phyloP scores from a whole-genome alignment of 2,113 vertebrate genomes.

The Scolopax mira region DNA sequence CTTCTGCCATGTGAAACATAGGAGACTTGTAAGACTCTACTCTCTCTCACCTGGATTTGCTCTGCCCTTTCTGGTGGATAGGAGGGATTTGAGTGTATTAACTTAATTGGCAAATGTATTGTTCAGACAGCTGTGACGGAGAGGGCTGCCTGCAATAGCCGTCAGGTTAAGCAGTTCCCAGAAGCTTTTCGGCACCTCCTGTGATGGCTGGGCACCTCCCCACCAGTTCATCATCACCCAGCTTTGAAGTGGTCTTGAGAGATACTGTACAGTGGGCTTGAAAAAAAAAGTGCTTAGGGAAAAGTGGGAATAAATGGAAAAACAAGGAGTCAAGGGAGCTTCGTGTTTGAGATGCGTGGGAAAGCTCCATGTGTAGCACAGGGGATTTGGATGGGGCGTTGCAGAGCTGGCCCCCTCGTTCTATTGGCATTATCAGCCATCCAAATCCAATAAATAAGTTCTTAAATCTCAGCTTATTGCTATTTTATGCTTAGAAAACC shows the following conservation, averaged over 20 bases:
- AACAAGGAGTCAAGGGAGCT: not conserved
- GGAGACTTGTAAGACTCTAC: constrained; percentile 11
- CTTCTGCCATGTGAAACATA: not conserved
- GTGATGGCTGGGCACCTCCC: not conserved
- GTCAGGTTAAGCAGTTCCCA: not conserved
- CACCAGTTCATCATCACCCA: not conserved
- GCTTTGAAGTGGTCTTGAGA: not conserved
- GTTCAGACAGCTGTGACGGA: constrained; percentile 42
- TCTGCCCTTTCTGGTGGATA: constrained; percentile 51
- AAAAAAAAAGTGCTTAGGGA: not conserved
- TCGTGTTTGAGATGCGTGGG: not conserved
- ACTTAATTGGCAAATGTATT: constrained; percentile 52
- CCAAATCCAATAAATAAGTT: not conserved
- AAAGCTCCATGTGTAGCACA: not conserved
- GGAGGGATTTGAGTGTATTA: constrained; percentile 49
- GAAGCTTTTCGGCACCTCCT: not conserved
- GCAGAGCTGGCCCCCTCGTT: not conserved
- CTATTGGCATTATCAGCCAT: not conserved
- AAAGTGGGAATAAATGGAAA: not conserved
- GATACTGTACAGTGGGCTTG: not conserved
- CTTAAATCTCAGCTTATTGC: not conserved
- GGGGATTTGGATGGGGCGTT: not conserved
- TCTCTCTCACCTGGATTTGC: constrained; percentile 58
- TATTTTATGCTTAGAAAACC: not conserved
- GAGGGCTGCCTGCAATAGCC: not conserved